Evolutionary conservation across 2,888 invertebrate species (phyloP).

Genomic region (Odontothrips loti): DNA sequence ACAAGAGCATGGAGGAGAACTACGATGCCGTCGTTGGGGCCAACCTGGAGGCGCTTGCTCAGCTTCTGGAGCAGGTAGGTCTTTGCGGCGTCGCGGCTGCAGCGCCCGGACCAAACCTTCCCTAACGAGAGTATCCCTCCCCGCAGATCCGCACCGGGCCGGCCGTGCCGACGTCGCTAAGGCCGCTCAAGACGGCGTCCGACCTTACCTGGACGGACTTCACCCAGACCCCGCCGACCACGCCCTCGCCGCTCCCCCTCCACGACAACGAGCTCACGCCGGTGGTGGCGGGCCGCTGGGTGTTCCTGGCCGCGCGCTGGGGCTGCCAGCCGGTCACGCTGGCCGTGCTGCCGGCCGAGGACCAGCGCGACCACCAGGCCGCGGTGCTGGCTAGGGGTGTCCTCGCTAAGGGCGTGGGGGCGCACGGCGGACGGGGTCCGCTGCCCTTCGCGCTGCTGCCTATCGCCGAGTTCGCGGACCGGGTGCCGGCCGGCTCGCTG

Average conservation of each 20-base stretch:
- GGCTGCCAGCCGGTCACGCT: constrained; percentile 57
- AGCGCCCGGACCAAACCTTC: constrained; percentile 32
- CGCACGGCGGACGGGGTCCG: constrained; percentile 50
- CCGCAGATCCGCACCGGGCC: not conserved
- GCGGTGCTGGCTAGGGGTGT: constrained; percentile 53
- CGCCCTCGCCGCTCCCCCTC: not conserved
- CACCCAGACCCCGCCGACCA: constrained; percentile 45
- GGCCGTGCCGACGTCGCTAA: constrained; percentile 53
- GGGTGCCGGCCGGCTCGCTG: constrained; percentile 63
- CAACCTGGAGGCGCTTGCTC: constrained; percentile 84
- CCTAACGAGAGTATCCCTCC: constrained; percentile 32
- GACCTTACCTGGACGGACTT: constrained; percentile 74
- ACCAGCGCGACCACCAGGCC: constrained; percentile 46
- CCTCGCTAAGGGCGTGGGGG: not conserved
- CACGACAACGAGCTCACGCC: constrained; percentile 49
- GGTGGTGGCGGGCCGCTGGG: constrained; percentile 62
- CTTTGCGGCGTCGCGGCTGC: constrained; percentile 34
- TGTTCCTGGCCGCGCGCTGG: constrained; percentile 75
- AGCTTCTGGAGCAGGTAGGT: constrained; percentile 79
- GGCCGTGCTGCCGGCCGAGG: constrained; percentile 62
- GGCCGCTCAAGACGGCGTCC: constrained; percentile 66
- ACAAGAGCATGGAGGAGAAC: constrained; percentile 82
- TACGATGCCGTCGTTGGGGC: constrained; percentile 85
- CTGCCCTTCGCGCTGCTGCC: constrained; percentile 65
- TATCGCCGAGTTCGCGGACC: constrained; percentile 75